phyloP scores from a whole-genome alignment of 2,888 invertebrate genomes.

The Drosophila borborema region DNA sequence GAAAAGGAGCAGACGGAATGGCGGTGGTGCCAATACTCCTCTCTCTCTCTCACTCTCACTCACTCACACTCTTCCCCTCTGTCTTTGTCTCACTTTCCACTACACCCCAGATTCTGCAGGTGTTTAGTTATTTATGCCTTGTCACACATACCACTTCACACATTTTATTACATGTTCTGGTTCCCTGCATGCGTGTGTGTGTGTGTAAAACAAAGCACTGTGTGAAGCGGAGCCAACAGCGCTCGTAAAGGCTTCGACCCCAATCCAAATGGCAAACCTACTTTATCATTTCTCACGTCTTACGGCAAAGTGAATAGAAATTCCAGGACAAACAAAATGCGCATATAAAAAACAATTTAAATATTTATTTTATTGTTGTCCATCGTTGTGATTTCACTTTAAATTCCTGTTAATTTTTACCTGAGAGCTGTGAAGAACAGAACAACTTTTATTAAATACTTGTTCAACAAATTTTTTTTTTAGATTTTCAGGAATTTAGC shows the following conservation, averaged over 20 bases:
- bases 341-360: slow-evolving; percentile 53
- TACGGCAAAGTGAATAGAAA: slow-evolving; percentile 33
- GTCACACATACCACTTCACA: slow-evolving; percentile 67
- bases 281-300: slow-evolving; percentile 49
- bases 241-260: slow-evolving; percentile 64
- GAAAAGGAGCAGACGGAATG: slow-evolving; percentile 33
- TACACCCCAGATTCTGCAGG: slow-evolving; percentile 59
- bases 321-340: slow-evolving; percentile 47
- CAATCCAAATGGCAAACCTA: slow-evolving; percentile 37
- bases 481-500: no score
- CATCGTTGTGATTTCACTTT: slow-evolving; percentile 29
- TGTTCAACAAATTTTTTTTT: no score
- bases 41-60: no score
- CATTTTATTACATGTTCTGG: slow-evolving; percentile 49
- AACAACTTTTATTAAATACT: no score
- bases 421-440: neutral
- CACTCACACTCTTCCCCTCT: no score
- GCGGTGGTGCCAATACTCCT: slow-evolving; percentile 3
- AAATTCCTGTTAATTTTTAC: slow-evolving; percentile 23
- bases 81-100: no score
- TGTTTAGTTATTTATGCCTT: slow-evolving; percentile 80
- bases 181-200: slow-evolving; percentile 21
- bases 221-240: slow-evolving; percentile 27
- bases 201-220: slow-evolving; percentile 53
- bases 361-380: slow-evolving; percentile 51